phyloP scores from a whole-genome alignment of 2,113 vertebrate species.

The Nycticorax nycticorax region DNA sequence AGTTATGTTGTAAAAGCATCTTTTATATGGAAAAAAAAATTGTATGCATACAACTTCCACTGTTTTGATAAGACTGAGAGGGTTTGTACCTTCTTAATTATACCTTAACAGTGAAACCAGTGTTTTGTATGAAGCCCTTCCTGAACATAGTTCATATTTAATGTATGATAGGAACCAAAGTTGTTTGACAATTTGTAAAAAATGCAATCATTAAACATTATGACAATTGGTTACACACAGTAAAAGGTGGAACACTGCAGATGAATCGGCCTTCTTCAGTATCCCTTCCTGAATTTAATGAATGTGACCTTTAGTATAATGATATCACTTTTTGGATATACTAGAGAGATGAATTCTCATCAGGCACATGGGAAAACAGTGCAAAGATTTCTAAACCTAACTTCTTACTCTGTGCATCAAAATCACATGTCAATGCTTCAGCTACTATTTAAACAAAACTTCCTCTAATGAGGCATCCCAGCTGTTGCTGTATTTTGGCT shows the following conservation, averaged over 20 bases:
- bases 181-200: background rate
- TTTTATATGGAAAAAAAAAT: background rate
- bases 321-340: background rate
- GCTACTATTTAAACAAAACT: background rate
- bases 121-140: background rate
- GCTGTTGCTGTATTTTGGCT: background rate
- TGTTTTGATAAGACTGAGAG: background rate
- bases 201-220: accelerated
- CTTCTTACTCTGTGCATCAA: background rate
- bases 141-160: background rate
- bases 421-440: background rate
- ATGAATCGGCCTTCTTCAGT: background rate
- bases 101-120: background rate
- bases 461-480: background rate
- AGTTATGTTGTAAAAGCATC: background rate
- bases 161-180: background rate
- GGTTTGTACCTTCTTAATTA: background rate
- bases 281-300: background rate
- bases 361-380: background rate
- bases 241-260: background rate
- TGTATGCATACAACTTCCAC: background rate
- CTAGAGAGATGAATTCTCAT: background rate
- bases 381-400: background rate
- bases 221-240: background rate
- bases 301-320: background rate